These are phyloP conservation scores for Brachyrhaphis roseni DNA, from an alignment of 2,797 vertebrate genomes.

Conservation along the genomic window DNA sequence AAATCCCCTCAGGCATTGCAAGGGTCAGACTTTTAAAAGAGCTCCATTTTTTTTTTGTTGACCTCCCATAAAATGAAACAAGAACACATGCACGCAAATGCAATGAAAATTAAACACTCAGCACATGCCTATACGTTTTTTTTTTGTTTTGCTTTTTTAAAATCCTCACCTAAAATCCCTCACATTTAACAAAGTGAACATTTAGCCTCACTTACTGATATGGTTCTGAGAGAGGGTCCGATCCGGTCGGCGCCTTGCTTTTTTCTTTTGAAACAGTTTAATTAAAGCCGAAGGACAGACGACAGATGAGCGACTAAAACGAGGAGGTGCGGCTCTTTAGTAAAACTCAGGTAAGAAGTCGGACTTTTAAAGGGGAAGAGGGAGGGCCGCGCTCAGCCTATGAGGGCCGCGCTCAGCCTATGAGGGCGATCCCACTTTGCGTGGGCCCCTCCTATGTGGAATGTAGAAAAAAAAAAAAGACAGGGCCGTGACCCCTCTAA, in stretches of 20 bases:
- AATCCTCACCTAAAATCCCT: not conserved
- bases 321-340: constrained; percentile 55
- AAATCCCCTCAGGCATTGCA: constrained; percentile 1
- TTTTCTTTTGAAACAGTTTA: not conserved
- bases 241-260: constrained; percentile 2
- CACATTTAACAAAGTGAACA: not conserved
- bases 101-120: constrained; percentile 1
- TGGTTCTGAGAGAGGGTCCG: constrained; percentile 3
- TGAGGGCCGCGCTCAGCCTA: constrained; percentile 72
- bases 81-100: not conserved
- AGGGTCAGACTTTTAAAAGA: not conserved
- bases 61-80: not conserved
- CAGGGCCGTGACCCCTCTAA: not conserved
- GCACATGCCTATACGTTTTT: not conserved
- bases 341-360: constrained; percentile 67
- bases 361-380: constrained; percentile 74
- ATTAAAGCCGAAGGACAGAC: not conserved
- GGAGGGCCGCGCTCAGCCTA: constrained; percentile 77
- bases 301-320: constrained; percentile 15
- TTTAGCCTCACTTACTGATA: constrained; percentile 41
- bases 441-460: constrained; percentile 39
- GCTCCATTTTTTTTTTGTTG: not conserved
- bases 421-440: constrained; percentile 37
- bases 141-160: not conserved
- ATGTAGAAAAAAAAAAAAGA: not conserved